Percentiles rank a stretch among this genome's conserved stretches.
Evolutionary conservation across 2,797 vertebrate genomes (phyloP).

Genomic region (Acanthurus tractus): DNA sequence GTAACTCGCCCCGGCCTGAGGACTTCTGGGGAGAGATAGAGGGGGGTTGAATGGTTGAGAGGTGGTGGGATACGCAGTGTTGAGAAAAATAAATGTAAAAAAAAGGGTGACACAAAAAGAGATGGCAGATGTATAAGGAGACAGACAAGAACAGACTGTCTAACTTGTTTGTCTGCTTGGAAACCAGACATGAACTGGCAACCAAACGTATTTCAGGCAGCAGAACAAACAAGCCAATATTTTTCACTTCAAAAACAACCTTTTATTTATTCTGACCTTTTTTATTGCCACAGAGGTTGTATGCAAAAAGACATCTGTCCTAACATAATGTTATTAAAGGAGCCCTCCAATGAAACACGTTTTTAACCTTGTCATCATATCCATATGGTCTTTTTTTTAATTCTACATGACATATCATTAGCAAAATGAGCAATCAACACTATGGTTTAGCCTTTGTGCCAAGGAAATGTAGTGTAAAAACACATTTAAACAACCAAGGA

Average conservation of each 20-base stretch:
- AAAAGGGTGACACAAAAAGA: not conserved
- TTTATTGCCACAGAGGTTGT: not conserved
- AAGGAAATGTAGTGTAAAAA: too few relatives aligned
- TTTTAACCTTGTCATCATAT: too few relatives aligned
- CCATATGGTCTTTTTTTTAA: too few relatives aligned
- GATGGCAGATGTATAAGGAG: conserved; percentile 5
- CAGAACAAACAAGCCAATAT: not conserved
- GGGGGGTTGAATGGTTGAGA: not conserved
- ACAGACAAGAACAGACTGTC: not conserved
- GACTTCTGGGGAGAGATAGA: conserved; percentile 87
- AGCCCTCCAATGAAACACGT: too few relatives aligned
- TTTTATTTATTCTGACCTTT: not conserved
- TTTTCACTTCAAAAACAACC: not conserved
- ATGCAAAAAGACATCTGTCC: not conserved
- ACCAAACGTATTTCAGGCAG: not conserved
- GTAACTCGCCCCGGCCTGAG: conserved; percentile 92
- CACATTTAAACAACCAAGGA: too few relatives aligned
- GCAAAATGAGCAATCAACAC: too few relatives aligned
- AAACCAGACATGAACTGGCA: conserved; percentile 1
- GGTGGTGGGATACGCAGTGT: not conserved
- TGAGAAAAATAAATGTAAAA: conserved; percentile 1
- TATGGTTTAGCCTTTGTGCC: too few relatives aligned
- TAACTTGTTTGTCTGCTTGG: not conserved
- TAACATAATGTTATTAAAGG: not conserved
- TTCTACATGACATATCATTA: too few relatives aligned